A percentile compares a stretch with the other conserved stretches of the same genome.
Conservation (phyloP, 2,113 vertebrate species). For the Pteropus alecto region DNA sequence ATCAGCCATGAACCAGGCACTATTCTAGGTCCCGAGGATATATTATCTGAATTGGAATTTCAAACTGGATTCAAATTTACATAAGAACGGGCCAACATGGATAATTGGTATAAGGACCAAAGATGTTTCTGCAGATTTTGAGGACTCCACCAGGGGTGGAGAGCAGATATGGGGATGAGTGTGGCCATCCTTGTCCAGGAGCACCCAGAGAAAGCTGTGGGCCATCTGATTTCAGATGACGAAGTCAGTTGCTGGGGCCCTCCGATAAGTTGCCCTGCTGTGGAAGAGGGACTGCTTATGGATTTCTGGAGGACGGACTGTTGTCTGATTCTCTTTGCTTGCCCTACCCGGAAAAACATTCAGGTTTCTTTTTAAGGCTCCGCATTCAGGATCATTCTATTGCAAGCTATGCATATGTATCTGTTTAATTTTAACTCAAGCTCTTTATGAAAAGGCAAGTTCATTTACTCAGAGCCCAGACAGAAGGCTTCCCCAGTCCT, state of each 20-base stretch:
- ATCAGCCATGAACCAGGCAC: slow-evolving; percentile 1
- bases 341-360: slow-evolving; percentile 55
- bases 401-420: slow-evolving; percentile 67
- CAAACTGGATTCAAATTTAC: slow-evolving; percentile 43
- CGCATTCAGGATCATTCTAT: slow-evolving; percentile 54
- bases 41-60: slow-evolving; percentile 28
- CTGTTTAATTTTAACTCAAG: slow-evolving; percentile 76
- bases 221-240: not conserved
- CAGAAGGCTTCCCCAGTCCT: slow-evolving; percentile 75
- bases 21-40: slow-evolving; percentile 40
- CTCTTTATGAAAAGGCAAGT: slow-evolving; percentile 71
- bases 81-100: not conserved
- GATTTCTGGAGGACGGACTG: slow-evolving; percentile 43
- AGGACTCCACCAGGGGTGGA: not conserved
- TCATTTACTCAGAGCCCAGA: slow-evolving; percentile 73
- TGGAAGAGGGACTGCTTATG: slow-evolving; percentile 22
- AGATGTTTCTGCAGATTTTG: not conserved
- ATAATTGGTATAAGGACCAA: not conserved
- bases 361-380: slow-evolving; percentile 52
- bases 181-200: not conserved
- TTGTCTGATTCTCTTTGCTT: slow-evolving; percentile 46
- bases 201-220: not conserved
- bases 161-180: not conserved
- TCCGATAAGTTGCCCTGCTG: not conserved
- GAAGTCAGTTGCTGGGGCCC: not conserved